A percentile compares a stretch with the other conserved stretches of the same genome.
phyloP scores from a whole-genome alignment of 2,113 vertebrate species.

The Miniopterus natalensis region DNA sequence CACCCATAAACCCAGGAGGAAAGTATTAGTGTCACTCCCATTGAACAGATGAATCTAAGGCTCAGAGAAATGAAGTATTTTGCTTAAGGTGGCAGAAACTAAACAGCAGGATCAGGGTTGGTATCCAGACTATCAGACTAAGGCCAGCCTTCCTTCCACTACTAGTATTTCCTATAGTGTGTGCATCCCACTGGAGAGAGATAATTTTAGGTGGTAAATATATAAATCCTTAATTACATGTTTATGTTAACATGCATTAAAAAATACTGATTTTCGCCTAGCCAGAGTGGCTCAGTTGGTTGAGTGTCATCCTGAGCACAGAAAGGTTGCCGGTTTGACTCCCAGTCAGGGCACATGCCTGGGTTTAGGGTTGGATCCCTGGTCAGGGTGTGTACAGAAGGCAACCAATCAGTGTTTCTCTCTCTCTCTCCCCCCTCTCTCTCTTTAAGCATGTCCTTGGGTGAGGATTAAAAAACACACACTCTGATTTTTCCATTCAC shows the following conservation, averaged over 20 bases:
- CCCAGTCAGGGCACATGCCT: too few relatives aligned
- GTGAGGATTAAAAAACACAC: too few relatives aligned
- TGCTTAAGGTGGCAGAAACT: neutral
- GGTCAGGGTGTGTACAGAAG: too few relatives aligned
- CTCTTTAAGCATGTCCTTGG: too few relatives aligned
- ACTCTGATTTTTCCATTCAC: neutral
- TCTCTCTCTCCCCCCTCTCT: too few relatives aligned
- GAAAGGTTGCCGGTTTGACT: too few relatives aligned
- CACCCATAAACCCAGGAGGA: neutral
- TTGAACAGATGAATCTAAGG: neutral
- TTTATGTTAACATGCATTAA: neutral
- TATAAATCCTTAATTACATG: conserved; percentile 28
- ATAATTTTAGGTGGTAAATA: neutral
- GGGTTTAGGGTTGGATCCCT: too few relatives aligned
- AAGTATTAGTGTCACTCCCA: neutral
- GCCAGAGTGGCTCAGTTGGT: too few relatives aligned
- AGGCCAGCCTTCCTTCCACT: neutral
- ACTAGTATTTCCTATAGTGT: neutral
- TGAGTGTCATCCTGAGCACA: too few relatives aligned
- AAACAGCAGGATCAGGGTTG: conserved; percentile 24
- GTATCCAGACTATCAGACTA: neutral
- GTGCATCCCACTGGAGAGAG: neutral
- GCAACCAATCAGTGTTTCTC: too few relatives aligned
- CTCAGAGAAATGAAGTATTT: conserved; percentile 37
- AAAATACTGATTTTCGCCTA: neutral